These are phyloP conservation scores for Thunnus albacares DNA, from an alignment of 2,797 vertebrate genomes.

Conservation along the genomic window DNA sequence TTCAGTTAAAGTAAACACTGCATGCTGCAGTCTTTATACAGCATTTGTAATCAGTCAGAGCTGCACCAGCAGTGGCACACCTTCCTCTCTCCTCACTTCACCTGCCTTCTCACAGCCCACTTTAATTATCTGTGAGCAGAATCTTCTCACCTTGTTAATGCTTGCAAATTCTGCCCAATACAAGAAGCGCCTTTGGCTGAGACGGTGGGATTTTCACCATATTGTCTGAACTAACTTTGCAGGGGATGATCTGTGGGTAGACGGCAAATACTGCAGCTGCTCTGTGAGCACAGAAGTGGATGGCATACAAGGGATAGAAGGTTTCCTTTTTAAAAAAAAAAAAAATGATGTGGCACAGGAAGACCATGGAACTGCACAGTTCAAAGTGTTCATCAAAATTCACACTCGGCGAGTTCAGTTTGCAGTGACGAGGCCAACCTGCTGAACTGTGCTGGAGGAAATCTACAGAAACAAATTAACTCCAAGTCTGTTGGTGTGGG, in stretches of 20 bases:
- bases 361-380: constrained; percentile 48
- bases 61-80: constrained; percentile 28
- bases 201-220: constrained; percentile 53
- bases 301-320: constrained; percentile 30
- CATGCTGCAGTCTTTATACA: constrained; percentile 9
- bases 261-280: constrained; percentile 54
- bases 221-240: constrained; percentile 64
- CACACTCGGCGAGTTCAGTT: constrained; percentile 54
- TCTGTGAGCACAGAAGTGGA: constrained; percentile 47
- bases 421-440: constrained; percentile 48
- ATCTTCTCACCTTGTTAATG: constrained; percentile 71
- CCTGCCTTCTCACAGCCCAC: constrained; percentile 44
- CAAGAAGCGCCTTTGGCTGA: constrained; percentile 62
- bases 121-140: constrained; percentile 68
- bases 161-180: constrained; percentile 52
- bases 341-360: constrained; percentile 53
- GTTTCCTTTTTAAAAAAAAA: constrained; percentile 18
- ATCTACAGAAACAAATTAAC: constrained; percentile 79
- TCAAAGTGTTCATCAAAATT: constrained; percentile 76
- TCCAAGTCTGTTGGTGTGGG: constrained; percentile 62
- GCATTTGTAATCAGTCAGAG: constrained; percentile 30
- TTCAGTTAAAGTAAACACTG: constrained; percentile 8
- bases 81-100: constrained; percentile 46
- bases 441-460: constrained; percentile 73
- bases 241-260: constrained; percentile 67